Percentiles rank a stretch among this genome's conserved stretches.
Conservation (phyloP, 2,797 vertebrate species). For the Ammospiza maritima region DNA sequence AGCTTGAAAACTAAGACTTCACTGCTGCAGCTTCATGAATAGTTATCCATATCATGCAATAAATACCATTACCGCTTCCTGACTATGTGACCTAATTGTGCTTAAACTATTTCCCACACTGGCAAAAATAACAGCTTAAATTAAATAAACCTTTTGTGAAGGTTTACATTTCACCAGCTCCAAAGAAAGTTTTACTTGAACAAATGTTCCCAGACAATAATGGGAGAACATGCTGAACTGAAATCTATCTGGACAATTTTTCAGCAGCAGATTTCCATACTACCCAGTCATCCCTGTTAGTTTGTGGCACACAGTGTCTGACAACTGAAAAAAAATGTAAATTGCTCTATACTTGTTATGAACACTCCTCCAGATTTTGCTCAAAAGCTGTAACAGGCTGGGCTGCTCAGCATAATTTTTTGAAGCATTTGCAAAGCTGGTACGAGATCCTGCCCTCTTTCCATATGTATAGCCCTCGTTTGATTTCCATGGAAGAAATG, state of each 20-base stretch:
- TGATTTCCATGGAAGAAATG: slow-evolving; percentile 49
- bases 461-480: slow-evolving; percentile 50
- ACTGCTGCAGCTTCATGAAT: background rate
- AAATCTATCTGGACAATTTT: slow-evolving; percentile 48
- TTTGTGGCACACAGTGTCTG: slow-evolving; percentile 39
- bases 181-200: slow-evolving; percentile 23
- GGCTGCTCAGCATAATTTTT: slow-evolving; percentile 64
- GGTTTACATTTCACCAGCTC: background rate
- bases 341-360: slow-evolving; percentile 62
- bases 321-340: slow-evolving; percentile 70
- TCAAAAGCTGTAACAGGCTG: slow-evolving; percentile 60
- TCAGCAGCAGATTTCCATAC: slow-evolving; percentile 54
- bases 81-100: background rate
- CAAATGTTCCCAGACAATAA: slow-evolving; percentile 20
- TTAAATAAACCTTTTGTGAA: slow-evolving; percentile 13
- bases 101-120: background rate
- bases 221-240: slow-evolving; percentile 30
- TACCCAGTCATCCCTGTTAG: slow-evolving; percentile 45
- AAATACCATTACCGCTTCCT: slow-evolving; percentile 8
- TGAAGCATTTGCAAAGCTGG: slow-evolving; percentile 57
- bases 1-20: background rate
- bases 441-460: slow-evolving; percentile 57
- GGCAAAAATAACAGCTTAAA: background rate
- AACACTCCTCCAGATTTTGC: slow-evolving; percentile 67
- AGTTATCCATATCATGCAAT: background rate